These are phyloP conservation scores for Orthochromis malagaraziensis DNA, from an alignment of 2,113 vertebrate genomes.

Conservation along the genomic window DNA sequence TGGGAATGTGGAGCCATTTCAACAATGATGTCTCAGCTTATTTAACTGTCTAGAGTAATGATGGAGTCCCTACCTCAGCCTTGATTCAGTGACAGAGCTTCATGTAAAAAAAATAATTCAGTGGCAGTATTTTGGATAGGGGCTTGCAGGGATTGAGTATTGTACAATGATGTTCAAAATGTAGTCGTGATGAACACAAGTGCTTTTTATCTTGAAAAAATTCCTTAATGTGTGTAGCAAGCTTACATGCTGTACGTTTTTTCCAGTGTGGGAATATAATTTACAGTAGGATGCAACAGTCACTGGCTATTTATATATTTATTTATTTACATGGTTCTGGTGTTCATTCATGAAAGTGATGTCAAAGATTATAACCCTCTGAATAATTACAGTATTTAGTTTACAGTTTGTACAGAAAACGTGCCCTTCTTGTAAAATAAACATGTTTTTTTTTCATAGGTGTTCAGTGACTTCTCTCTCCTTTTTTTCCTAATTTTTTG, in stretches of 20 bases:
- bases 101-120: conserved; percentile 30
- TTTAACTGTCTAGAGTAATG: not conserved
- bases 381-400: conserved; percentile 57
- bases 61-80: conserved; percentile 45
- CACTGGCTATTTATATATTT: conserved; percentile 49
- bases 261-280: conserved; percentile 50
- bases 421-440: conserved; percentile 73
- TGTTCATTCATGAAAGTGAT: conserved; percentile 62
- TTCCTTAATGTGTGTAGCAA: conserved; percentile 65
- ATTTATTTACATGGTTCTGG: conserved; percentile 55
- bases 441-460: conserved; percentile 45
- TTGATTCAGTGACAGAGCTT: conserved; percentile 21
- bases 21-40: not conserved
- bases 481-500: not conserved
- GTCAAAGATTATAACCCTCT: conserved; percentile 57
- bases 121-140: conserved; percentile 30
- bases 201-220: conserved; percentile 68
- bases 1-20: not conserved
- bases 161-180: conserved; percentile 70
- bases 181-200: conserved; percentile 72
- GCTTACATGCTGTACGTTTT: conserved; percentile 57
- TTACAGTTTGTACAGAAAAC: conserved; percentile 67
- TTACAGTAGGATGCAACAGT: conserved; percentile 26
- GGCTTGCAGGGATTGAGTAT: conserved; percentile 48
- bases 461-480: not conserved